These are phyloP conservation scores for Drosophila stalkeri DNA, from an alignment of 2,888 invertebrate genomes.

Conservation along the genomic window DNA sequence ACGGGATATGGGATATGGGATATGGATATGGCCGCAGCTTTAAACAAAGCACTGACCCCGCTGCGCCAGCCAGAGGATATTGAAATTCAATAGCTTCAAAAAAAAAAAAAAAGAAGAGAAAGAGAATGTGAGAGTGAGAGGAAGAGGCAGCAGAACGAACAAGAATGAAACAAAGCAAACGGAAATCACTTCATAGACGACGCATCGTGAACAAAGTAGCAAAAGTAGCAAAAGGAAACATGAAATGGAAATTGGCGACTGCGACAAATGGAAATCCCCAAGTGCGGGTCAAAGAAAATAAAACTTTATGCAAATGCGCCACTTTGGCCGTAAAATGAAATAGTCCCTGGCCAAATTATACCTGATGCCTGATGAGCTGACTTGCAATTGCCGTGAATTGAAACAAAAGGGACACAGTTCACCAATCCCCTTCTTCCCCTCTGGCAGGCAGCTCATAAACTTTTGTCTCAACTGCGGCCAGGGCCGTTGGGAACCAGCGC, in stretches of 20 bases:
- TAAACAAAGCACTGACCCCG: conserved; percentile 30
- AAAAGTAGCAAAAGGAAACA: conserved; percentile 52
- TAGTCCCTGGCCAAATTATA: conserved; percentile 79
- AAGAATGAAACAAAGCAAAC: conserved; percentile 60
- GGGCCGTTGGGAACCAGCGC: conserved; percentile 71
- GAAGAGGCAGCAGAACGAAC: conserved; percentile 53
- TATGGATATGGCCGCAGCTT: conserved; percentile 45
- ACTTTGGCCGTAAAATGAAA: conserved; percentile 81
- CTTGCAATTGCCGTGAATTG: conserved; percentile 77
- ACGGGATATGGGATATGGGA: background rate
- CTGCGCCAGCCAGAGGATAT: conserved; percentile 47
- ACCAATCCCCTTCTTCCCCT: background rate
- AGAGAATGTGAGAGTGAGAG: background rate
- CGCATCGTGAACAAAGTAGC: conserved; percentile 69
- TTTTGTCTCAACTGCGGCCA: conserved; percentile 5
- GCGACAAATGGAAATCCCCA: conserved; percentile 67
- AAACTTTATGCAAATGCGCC: conserved; percentile 80
- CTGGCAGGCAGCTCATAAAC: conserved; percentile 19
- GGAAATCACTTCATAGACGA: conserved; percentile 34
- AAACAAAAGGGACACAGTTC: conserved; percentile 65
- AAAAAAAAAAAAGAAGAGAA: background rate
- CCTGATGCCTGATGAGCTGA: conserved; percentile 77
- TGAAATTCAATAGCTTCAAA: conserved; percentile 73
- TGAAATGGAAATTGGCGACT: conserved; percentile 61
- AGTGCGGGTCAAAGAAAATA: conserved; percentile 81